These are phyloP conservation scores for Vanessa atalanta DNA, from an alignment of 1,140 invertebrate species.

Conservation along the genomic window DNA sequence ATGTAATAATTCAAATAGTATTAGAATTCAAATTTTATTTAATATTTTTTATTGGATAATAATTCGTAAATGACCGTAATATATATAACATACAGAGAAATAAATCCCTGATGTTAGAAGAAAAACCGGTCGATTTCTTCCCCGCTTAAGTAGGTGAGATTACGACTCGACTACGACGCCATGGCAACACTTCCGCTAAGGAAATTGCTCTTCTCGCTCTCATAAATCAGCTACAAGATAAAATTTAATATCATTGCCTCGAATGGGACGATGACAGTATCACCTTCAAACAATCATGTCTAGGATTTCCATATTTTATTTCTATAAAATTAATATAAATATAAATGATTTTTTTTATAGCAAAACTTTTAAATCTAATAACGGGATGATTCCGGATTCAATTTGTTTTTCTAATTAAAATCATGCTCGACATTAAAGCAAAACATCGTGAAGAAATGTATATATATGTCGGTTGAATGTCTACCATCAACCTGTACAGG, in stretches of 20 bases:
- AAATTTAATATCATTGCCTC: slow-evolving; percentile 63
- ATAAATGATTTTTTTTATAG: background rate
- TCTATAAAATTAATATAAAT: background rate
- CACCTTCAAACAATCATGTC: slow-evolving; percentile 20
- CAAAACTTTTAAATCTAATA: background rate
- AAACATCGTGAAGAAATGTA: too few species aligned
- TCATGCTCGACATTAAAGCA: too few species aligned
- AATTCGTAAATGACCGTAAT: too few species aligned
- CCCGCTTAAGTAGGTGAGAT: background rate
- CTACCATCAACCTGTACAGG: too few species aligned
- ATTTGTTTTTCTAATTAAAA: too few species aligned
- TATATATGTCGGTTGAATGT: too few species aligned
- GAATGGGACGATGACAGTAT: slow-evolving; percentile 28
- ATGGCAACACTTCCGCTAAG: slow-evolving; percentile 61
- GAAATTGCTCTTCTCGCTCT: slow-evolving; percentile 64
- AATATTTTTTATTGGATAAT: too few species aligned
- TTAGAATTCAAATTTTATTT: too few species aligned
- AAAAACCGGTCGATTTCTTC: background rate
- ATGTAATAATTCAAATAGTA: too few species aligned
- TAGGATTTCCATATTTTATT: slow-evolving; percentile 16
- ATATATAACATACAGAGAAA: background rate
- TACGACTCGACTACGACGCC: slow-evolving; percentile 36
- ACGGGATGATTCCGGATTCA: too few species aligned
- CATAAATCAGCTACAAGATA: slow-evolving; percentile 68
- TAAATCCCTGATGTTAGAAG: background rate